Evolutionary conservation across 2,797 vertebrate species (phyloP).

Genomic region (Acanthopagrus latus): DNA sequence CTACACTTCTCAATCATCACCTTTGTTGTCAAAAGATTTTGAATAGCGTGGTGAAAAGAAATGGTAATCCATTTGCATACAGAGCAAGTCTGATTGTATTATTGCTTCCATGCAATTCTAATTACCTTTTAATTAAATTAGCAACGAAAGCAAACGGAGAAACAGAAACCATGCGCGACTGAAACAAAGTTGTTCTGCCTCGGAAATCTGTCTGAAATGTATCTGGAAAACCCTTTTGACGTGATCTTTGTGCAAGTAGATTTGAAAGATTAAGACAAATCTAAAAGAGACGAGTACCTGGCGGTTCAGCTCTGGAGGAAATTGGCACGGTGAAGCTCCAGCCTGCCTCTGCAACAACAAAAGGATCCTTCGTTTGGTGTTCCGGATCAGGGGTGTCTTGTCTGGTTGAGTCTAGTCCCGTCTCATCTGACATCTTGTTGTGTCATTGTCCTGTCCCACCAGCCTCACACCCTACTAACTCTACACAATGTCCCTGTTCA

Average conservation of each 20-base stretch:
- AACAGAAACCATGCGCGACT: neutral
- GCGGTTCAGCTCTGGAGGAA: neutral
- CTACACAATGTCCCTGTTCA: neutral
- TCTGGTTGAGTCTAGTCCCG: constrained; percentile 32
- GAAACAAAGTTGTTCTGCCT: neutral
- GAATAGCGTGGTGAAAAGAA: neutral
- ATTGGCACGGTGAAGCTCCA: neutral
- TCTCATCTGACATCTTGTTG: neutral
- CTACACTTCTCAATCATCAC: neutral
- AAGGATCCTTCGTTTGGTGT: neutral
- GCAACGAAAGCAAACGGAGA: no score
- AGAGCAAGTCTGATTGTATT: neutral
- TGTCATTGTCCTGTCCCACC: neutral
- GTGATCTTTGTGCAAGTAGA: neutral
- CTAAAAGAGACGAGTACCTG: neutral
- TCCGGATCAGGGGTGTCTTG: constrained; percentile 1
- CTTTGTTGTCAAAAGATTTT: neutral
- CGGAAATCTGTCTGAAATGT: neutral
- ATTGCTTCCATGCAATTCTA: neutral
- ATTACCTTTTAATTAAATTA: neutral
- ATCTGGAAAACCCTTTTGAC: neutral
- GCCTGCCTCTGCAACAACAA: neutral
- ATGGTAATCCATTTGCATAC: neutral
- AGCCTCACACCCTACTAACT: constrained; percentile 7
- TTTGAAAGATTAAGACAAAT: neutral